phyloP scores from a whole-genome alignment of 2,113 vertebrate genomes.

The Zosterops borbonicus region DNA sequence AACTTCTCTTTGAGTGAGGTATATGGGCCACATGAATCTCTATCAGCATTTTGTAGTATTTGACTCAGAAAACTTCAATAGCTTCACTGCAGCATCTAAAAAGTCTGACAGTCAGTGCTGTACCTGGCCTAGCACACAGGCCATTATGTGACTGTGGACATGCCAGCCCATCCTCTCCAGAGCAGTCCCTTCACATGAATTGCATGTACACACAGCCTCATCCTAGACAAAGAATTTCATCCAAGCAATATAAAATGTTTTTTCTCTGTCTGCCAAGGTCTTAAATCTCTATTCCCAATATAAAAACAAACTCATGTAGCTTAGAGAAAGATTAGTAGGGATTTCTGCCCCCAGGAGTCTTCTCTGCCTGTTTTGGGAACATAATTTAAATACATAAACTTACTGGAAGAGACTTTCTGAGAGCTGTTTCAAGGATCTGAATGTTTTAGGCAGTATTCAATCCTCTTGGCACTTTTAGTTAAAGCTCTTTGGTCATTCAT shows the following conservation, averaged over 20 bases:
- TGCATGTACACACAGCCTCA: background rate
- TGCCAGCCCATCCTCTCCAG: background rate
- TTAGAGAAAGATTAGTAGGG: conserved; percentile 11
- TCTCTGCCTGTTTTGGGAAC: background rate
- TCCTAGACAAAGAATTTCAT: background rate
- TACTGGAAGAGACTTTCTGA: background rate
- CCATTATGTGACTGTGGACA: background rate
- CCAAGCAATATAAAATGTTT: background rate
- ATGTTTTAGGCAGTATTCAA: background rate
- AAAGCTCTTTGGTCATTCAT: background rate
- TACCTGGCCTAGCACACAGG: background rate
- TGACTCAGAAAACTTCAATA: background rate
- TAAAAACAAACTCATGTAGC: background rate
- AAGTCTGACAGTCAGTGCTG: background rate
- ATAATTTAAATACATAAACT: background rate
- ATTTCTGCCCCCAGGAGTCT: background rate
- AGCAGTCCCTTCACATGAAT: background rate
- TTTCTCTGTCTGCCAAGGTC: background rate
- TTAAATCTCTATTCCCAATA: background rate
- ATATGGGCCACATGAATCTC: background rate
- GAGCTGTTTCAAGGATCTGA: background rate
- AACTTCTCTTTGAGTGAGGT: background rate
- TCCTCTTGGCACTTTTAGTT: background rate
- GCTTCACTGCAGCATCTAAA: background rate
- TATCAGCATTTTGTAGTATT: background rate